phyloP scores from a whole-genome alignment of 2,113 vertebrate genomes.

The Sardina pilchardus region DNA sequence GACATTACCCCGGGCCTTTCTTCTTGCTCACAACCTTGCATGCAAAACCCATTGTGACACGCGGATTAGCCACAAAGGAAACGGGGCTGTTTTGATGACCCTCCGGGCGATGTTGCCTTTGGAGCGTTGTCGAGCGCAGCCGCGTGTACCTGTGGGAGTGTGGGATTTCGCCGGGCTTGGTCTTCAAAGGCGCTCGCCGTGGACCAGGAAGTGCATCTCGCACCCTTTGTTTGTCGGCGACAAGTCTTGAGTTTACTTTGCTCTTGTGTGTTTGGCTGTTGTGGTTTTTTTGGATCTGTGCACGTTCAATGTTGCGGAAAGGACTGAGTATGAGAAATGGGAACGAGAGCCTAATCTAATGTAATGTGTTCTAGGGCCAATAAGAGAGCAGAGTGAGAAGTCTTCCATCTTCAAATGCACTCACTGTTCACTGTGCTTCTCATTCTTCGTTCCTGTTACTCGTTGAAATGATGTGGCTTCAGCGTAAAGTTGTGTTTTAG shows the following conservation, averaged over 20 bases:
- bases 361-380: not conserved
- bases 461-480: not conserved
- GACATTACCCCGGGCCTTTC: constrained; percentile 17
- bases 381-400: not conserved
- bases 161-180: not conserved
- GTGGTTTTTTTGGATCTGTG: constrained; percentile 19
- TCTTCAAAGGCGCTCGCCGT: constrained; percentile 12
- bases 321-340: not conserved
- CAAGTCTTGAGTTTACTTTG: not conserved
- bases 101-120: constrained; percentile 28
- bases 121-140: constrained; percentile 12
- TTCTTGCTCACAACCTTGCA: constrained; percentile 31
- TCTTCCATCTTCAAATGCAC: not conserved
- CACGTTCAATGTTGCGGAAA: not conserved
- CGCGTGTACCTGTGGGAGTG: constrained; percentile 19
- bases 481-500: too few relatives aligned
- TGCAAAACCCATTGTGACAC: constrained; percentile 33
- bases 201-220: constrained; percentile 26
- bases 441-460: too few relatives aligned
- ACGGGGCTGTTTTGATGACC: not conserved
- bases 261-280: constrained; percentile 17
- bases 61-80: not conserved
- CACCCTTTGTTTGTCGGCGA: constrained; percentile 32
- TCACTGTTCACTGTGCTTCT: not conserved
- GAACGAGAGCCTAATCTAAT: too few relatives aligned